phyloP scores from a whole-genome alignment of 2,888 invertebrate genomes.

The Cecidostiba fungosa region DNA sequence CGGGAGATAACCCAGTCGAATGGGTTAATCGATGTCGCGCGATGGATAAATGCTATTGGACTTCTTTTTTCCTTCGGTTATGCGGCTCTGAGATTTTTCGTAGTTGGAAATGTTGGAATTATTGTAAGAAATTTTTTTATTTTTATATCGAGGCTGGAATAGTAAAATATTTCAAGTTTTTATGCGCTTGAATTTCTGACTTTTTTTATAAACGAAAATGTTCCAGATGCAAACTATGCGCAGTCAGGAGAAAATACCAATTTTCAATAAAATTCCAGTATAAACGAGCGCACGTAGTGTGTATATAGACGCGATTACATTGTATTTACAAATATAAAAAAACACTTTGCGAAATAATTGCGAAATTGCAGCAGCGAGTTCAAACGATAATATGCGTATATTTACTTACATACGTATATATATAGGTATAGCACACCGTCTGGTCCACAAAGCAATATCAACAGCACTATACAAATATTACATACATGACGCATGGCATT shows the following conservation, averaged over 20 bases:
- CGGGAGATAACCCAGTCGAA: background rate
- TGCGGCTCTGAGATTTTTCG: background rate
- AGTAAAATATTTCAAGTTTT: no score
- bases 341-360: background rate
- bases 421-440: background rate
- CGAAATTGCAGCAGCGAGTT: background rate
- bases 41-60: background rate
- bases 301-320: no score
- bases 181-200: no score
- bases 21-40: background rate
- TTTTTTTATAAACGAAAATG: no score
- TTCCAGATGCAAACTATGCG: no score
- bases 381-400: background rate
- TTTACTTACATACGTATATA: no score
- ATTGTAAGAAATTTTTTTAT: no score
- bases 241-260: no score
- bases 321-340: background rate
- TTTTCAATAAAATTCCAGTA: background rate
- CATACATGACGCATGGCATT: background rate
- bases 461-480: background rate
- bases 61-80: background rate
- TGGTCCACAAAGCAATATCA: background rate
- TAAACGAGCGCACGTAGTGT: background rate
- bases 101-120: no score
- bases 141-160: no score